Percentiles rank a stretch among this genome's conserved stretches.
phyloP scores from a whole-genome alignment of 2,113 vertebrate species.

The Etheostoma spectabile region DNA sequence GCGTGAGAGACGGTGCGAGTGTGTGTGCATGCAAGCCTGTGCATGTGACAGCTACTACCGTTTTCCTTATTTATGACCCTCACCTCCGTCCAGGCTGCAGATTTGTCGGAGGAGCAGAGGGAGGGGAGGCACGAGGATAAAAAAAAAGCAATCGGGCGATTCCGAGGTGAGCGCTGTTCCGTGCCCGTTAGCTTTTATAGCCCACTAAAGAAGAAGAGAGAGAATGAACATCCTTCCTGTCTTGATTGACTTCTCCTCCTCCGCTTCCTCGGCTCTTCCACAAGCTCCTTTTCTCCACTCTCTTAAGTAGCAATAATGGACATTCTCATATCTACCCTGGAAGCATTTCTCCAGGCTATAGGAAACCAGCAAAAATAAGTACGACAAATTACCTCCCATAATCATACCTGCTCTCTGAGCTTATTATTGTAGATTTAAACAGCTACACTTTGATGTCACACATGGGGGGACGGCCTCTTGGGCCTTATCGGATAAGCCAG shows the following conservation, averaged over 20 bases:
- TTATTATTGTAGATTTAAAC: constrained; percentile 68
- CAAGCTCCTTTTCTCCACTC: constrained; percentile 56
- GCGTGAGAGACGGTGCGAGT: constrained; percentile 24
- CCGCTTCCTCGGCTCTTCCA: constrained; percentile 44
- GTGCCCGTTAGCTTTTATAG: constrained; percentile 82
- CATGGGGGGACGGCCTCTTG: constrained; percentile 39
- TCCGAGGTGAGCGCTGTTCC: constrained; percentile 72
- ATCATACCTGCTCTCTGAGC: constrained; percentile 57
- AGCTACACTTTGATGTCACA: constrained; percentile 44
- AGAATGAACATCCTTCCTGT: constrained; percentile 75
- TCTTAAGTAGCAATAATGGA: constrained; percentile 73
- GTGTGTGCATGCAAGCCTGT: constrained; percentile 35
- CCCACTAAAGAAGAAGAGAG: constrained; percentile 77
- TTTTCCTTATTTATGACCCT: constrained; percentile 85
- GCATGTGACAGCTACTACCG: constrained; percentile 61
- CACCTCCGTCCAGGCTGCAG: constrained; percentile 76
- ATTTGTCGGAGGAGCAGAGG: constrained; percentile 70
- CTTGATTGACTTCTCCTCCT: constrained; percentile 74
- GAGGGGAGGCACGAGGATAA: constrained; percentile 14
- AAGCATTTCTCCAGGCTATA: constrained; percentile 54
- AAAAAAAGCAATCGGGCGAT: constrained; percentile 69
- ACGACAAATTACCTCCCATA: constrained; percentile 65
- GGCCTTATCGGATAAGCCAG: constrained; percentile 64
- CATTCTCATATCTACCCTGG: constrained; percentile 57
- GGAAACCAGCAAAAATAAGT: constrained; percentile 65